These are phyloP conservation scores for Congeria kusceri DNA, from an alignment of 2,888 invertebrate species.

Conservation along the genomic window DNA sequence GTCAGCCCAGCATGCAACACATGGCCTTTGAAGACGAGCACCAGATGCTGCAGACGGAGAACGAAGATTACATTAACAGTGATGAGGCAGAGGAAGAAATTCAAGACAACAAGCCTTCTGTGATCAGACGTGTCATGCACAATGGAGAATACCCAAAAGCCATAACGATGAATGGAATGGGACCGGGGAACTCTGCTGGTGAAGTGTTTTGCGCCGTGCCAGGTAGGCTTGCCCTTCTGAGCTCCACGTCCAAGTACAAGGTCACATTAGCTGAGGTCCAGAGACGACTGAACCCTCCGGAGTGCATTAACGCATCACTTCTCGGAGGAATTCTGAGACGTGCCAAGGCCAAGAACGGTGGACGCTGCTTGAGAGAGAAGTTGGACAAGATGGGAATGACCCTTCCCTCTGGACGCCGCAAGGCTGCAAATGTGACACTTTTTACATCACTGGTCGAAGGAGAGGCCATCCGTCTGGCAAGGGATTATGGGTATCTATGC, in stretches of 20 bases:
- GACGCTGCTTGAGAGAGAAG: slow-evolving; percentile 96
- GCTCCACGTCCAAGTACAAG: slow-evolving; percentile 99
- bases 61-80: slow-evolving; percentile 37
- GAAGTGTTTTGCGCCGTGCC: slow-evolving; percentile 98
- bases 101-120: slow-evolving; percentile 43
- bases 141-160: slow-evolving; percentile 76
- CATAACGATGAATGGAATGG: slow-evolving; percentile 77
- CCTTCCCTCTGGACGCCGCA: slow-evolving; percentile 98
- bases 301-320: slow-evolving; percentile 98
- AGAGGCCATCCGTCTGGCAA: slow-evolving; percentile 98
- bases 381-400: slow-evolving; percentile 98
- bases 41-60: slow-evolving; percentile 41
- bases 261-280: slow-evolving; percentile 99
- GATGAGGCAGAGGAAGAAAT: slow-evolving; percentile 43
- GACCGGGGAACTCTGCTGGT: slow-evolving; percentile 88
- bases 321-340: slow-evolving; percentile 98
- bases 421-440: slow-evolving; percentile 98
- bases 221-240: slow-evolving; percentile 96
- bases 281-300: slow-evolving; percentile 97
- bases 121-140: slow-evolving; percentile 45
- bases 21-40: slow-evolving; percentile 43
- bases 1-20: slow-evolving; percentile 19
- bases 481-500: slow-evolving; percentile 99
- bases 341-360: slow-evolving; percentile 99
- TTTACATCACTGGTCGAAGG: slow-evolving; percentile 99